Evolutionary conservation across 2,113 vertebrate species (phyloP).

Genomic region (Himantopus leucocephalus): DNA sequence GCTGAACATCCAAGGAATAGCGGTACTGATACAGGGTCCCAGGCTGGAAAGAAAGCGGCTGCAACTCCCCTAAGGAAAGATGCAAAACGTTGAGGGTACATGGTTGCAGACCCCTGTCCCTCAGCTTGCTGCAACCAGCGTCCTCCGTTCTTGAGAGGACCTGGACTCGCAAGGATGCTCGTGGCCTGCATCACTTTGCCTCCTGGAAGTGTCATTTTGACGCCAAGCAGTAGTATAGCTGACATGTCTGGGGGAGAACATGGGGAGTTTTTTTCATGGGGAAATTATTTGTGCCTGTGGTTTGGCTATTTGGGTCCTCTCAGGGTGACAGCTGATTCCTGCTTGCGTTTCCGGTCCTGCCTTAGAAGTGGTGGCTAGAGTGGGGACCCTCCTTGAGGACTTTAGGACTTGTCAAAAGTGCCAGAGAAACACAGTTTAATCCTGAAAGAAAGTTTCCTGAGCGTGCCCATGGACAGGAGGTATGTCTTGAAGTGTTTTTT

Average conservation of each 20-base stretch:
- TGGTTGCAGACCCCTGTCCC: fast-evolving
- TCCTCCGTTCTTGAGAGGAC: neutral
- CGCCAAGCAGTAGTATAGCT: fast-evolving
- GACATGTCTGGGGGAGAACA: neutral
- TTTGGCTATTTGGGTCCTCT: neutral
- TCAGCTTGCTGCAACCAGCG: fast-evolving
- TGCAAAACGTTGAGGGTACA: fast-evolving
- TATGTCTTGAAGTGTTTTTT: neutral
- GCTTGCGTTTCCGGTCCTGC: neutral
- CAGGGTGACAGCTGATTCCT: neutral
- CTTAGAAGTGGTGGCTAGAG: neutral
- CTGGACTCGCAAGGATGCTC: neutral
- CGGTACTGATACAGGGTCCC: constrained; percentile 46
- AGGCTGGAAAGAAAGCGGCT: constrained; percentile 32
- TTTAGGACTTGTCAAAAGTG: neutral
- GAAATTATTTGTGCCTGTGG: neutral
- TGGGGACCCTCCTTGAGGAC: fast-evolving
- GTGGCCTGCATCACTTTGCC: neutral
- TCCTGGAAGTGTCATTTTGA: neutral
- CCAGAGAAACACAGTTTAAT: neutral
- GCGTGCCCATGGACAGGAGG: fast-evolving
- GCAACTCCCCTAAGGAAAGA: constrained; percentile 6
- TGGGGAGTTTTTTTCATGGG: neutral
- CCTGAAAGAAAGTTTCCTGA: neutral
- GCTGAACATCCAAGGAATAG: constrained; percentile 39